phyloP scores from a whole-genome alignment of 2,113 vertebrate genomes.

The Notothenia rossii region DNA sequence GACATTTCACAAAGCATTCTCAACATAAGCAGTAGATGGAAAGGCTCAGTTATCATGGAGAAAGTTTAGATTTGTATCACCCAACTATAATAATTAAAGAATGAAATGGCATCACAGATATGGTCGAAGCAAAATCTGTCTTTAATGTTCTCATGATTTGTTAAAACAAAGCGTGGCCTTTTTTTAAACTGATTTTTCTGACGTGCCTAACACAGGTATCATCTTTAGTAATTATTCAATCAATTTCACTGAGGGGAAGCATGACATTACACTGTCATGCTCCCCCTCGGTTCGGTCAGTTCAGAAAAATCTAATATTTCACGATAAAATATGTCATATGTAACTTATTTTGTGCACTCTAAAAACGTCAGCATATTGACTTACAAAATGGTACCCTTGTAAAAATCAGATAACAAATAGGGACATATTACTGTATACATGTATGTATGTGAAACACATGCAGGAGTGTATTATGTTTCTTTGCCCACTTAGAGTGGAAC shows the following conservation, averaged over 20 bases:
- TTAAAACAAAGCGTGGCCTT: no score
- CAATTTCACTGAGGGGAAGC: background rate
- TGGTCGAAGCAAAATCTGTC: no score
- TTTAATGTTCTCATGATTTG: no score
- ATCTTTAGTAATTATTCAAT: background rate
- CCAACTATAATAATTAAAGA: background rate
- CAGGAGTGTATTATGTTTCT: constrained; percentile 41
- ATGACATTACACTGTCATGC: background rate
- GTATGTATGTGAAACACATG: constrained; percentile 7
- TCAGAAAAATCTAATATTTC: constrained; percentile 3
- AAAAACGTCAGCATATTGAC: background rate
- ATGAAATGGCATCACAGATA: no score
- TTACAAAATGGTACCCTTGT: constrained; percentile 3
- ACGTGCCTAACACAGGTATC: background rate
- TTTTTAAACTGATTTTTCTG: no score
- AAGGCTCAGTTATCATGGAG: background rate
- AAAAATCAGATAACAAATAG: constrained; percentile 35
- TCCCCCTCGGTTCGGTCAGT: background rate
- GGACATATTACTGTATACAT: constrained; percentile 17
- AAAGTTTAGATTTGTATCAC: no score
- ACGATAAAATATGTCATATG: background rate
- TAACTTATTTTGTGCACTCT: constrained; percentile 15
- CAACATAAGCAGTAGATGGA: background rate
- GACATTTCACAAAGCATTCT: background rate
- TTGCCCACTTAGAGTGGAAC: constrained; percentile 23